Evolutionary conservation across 2,888 invertebrate species (phyloP).

Genomic region (Pimpla rufipes): DNA sequence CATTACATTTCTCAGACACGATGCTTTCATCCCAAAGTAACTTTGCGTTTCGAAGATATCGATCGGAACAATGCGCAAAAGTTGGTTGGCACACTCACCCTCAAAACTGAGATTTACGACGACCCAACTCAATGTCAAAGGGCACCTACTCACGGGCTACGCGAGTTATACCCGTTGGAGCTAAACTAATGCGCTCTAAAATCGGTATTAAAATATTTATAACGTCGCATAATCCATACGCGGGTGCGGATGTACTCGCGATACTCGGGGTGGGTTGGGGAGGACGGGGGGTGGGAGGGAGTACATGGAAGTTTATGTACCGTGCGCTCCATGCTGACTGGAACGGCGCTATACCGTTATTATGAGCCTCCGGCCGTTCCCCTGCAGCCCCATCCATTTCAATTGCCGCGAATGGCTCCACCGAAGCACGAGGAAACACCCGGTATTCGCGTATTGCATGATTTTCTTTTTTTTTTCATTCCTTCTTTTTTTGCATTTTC

Average conservation of each 20-base stretch:
- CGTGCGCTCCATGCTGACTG: constrained; percentile 45
- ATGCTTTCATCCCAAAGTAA: background rate
- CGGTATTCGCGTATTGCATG: constrained; percentile 68
- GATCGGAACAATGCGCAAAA: background rate
- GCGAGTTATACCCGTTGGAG: constrained; percentile 7
- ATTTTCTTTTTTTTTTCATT: constrained; percentile 57
- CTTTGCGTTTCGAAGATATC: background rate
- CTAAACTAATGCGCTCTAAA: constrained; percentile 24
- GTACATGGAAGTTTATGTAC: constrained; percentile 62
- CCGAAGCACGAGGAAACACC: constrained; percentile 66
- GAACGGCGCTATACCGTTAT: constrained; percentile 62
- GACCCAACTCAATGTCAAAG: constrained; percentile 2
- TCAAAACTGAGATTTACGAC: background rate
- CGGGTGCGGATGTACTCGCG: constrained; percentile 32
- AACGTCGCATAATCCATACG: constrained; percentile 50
- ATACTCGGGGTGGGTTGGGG: background rate
- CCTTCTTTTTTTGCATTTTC: constrained; percentile 50
- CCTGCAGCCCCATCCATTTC: constrained; percentile 68
- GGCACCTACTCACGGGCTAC: background rate
- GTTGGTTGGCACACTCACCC: background rate
- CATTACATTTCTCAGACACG: background rate
- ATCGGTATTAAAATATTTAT: constrained; percentile 42
- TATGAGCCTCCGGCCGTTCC: constrained; percentile 54
- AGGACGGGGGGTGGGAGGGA: background rate
- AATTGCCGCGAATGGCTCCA: constrained; percentile 71